phyloP scores from a whole-genome alignment of 53 echinoderm and acorn worm species.

The Paelopatides confundens region DNA sequence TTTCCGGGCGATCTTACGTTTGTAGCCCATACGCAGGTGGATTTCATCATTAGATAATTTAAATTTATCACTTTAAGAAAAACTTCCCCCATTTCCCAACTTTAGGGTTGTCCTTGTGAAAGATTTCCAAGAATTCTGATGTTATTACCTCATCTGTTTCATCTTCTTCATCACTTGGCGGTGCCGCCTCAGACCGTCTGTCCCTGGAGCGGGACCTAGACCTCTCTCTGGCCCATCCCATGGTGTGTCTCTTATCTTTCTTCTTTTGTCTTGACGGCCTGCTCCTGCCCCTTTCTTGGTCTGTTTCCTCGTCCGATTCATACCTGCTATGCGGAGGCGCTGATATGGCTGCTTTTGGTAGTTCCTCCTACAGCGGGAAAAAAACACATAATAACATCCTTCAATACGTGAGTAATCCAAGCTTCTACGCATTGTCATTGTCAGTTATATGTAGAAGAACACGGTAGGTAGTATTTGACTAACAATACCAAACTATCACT shows the following conservation, averaged over 20 bases:
- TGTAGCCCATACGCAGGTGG: too few relatives aligned
- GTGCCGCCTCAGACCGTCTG: constrained; percentile 65
- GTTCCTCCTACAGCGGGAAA: constrained; percentile 51
- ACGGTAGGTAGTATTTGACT: too few relatives aligned
- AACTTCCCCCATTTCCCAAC: neutral
- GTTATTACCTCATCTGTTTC: constrained; percentile 59
- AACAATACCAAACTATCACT: too few relatives aligned
- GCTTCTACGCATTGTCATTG: too few relatives aligned
- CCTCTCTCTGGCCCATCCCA: constrained; percentile 39
- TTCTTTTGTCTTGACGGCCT: constrained; percentile 55
- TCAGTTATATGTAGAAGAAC: too few relatives aligned
- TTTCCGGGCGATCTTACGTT: too few relatives aligned
- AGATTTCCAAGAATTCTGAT: neutral
- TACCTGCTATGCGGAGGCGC: constrained; percentile 70
- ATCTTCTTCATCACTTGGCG: constrained; percentile 63
- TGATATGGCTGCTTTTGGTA: constrained; percentile 34
- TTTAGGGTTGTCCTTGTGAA: neutral
- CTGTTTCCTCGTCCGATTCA: constrained; percentile 74
- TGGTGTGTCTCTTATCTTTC: constrained; percentile 18
- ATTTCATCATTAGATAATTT: neutral
- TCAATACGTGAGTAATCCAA: too few relatives aligned
- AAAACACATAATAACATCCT: too few relatives aligned
- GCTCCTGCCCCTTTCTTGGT: constrained; percentile 61
- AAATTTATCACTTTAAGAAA: neutral
- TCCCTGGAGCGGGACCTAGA: constrained; percentile 73